Conservation (phyloP, 2,113 vertebrate genomes). For the Gopherus evgoodei region DNA sequence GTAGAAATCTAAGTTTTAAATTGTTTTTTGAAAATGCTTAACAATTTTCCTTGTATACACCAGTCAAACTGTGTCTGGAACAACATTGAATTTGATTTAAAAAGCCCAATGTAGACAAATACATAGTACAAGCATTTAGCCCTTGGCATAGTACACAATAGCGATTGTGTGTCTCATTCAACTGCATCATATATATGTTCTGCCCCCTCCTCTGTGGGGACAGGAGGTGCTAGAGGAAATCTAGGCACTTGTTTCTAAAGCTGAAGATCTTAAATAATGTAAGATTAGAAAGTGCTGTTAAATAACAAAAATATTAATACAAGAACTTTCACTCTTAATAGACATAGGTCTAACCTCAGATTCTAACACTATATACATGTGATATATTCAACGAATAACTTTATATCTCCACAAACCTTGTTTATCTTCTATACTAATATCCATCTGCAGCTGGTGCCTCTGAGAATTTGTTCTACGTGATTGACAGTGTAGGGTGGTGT, state of each 20-base stretch:
- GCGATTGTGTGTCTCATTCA: neutral
- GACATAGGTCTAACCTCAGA: neutral
- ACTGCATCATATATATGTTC: fast-evolving
- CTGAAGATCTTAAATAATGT: neutral
- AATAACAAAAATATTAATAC: neutral
- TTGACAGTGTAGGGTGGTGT: neutral
- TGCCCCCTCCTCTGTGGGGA: neutral
- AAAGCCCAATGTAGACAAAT: neutral
- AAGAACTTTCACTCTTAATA: neutral
- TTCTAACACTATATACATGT: neutral
- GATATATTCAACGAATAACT: fast-evolving
- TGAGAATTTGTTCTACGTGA: neutral
- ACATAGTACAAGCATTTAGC: neutral
- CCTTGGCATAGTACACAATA: fast-evolving
- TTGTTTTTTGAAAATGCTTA: neutral
- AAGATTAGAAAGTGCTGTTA: neutral
- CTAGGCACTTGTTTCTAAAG: neutral
- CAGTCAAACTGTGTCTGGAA: neutral
- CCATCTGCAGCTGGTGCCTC: neutral
- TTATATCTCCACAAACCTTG: neutral
- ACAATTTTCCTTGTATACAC: neutral
- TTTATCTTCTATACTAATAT: neutral
- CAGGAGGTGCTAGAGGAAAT: neutral
- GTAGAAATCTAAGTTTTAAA: neutral
- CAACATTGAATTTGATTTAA: neutral